Evolutionary conservation across 2,888 invertebrate species (phyloP).

Genomic region (Trachelus iudaicus): DNA sequence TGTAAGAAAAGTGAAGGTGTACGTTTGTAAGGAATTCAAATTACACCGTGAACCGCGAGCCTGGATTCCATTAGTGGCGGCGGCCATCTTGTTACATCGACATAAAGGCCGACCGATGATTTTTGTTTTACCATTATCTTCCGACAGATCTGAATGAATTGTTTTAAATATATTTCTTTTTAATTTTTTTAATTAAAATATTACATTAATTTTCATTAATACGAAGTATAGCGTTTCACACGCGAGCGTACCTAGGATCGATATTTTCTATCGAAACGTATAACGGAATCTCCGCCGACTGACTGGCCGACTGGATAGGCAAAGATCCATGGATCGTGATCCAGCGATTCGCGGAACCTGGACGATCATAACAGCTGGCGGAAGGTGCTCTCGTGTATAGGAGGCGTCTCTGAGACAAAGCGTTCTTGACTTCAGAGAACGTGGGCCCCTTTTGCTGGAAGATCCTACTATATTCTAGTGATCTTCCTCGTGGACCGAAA

Average conservation of each 20-base stretch:
- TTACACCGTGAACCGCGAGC: slow-evolving; percentile 3
- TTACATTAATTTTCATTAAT: not conserved
- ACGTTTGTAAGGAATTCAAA: slow-evolving; percentile 9
- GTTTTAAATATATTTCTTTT: not conserved
- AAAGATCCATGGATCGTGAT: not conserved
- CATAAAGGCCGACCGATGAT: not conserved
- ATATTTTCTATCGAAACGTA: not conserved
- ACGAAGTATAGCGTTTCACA: not conserved
- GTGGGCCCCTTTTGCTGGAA: slow-evolving; percentile 17
- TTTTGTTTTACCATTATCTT: not conserved
- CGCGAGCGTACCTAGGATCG: not conserved
- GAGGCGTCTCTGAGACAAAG: slow-evolving; percentile 4
- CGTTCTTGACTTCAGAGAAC: slow-evolving; percentile 15
- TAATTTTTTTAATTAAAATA: not conserved
- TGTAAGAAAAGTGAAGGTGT: slow-evolving; percentile 5
- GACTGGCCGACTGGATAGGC: not conserved
- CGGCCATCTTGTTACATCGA: slow-evolving; percentile 8
- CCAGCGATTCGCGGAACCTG: slow-evolving; percentile 3
- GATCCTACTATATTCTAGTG: slow-evolving; percentile 12
- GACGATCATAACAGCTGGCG: not conserved
- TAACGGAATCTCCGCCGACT: not conserved
- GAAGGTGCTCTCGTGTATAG: slow-evolving; percentile 5
- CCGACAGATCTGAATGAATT: not conserved
- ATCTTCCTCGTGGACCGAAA: slow-evolving; percentile 12
- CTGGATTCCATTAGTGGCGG: not conserved